Base-by-base conservation (phyloP, 2,888 invertebrate species). In the Diogma glabrata region DNA sequence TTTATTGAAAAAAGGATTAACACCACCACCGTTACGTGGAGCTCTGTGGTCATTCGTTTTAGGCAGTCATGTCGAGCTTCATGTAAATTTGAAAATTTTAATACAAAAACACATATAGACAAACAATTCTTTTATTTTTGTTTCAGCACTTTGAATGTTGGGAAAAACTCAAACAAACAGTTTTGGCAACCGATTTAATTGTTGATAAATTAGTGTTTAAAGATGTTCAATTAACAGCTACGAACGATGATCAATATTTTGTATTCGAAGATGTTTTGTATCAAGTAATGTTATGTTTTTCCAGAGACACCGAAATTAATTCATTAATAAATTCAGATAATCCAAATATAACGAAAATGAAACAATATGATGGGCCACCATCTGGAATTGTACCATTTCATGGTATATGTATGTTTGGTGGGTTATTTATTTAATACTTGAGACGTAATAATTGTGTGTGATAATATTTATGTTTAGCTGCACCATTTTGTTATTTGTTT, bases 201-300 rank as follows among this genome's bases (percentile, higher is more conserved):
- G 87, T 93, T 26, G 95, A 96, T 67, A 92, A 91, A 67, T 73
- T 96, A 8, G 87, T 95, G 59, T 90, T 94, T 60, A 96, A 95
- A 75, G 96, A 96, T 65, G 89, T 96, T 8, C 93, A 93, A 67
- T 69, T 95, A 53, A 96, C 95, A 1, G 93, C 95, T 0, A 92
- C 93, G 9, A 96, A 96, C 67, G 95, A 96, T 65, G 95, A 96
- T 67, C 95, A 95, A 66, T 95, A 95, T 67, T 96, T 96, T 67
- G 94, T 96, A 0, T 96, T 94, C 67, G 95, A 96, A 73, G 96
- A 96, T 70, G 82, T 93, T 51, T 71, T 96, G 2, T 93, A 93
- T 67, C 94, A 95, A 76, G 87, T 86, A 20, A 81, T 92, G 79
- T 67, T 95, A 50, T 92, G 92, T 61, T 95, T 95, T 70, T 91